Conservation (phyloP, 2,888 invertebrate species). For the Macrosoma leucophasiata region DNA sequence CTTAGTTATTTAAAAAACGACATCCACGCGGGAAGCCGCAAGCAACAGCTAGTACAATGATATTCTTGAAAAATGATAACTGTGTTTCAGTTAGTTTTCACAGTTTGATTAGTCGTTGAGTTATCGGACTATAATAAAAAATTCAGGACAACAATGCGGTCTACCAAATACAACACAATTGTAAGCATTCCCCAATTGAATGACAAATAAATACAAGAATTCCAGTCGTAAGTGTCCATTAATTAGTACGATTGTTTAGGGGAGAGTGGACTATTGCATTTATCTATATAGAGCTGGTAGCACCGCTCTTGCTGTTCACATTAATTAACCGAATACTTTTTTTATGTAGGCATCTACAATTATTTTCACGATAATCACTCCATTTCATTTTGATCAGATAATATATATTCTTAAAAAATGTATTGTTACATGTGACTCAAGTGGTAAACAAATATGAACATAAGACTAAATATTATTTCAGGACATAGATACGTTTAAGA, state of each 20-base stretch:
- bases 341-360: too few species aligned
- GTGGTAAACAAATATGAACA: too few species aligned
- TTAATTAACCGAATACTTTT: too few species aligned
- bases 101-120: constrained; percentile 3
- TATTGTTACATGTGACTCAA: too few species aligned
- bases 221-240: constrained; percentile 49
- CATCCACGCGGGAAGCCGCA: neutral
- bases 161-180: constrained; percentile 29
- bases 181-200: constrained; percentile 26
- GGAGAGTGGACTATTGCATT: constrained; percentile 27
- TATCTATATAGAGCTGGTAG: constrained; percentile 40
- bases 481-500: too few species aligned
- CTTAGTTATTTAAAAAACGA: neutral
- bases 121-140: constrained; percentile 12
- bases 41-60: neutral
- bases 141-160: constrained; percentile 13
- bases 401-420: too few species aligned
- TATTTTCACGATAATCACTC: too few species aligned
- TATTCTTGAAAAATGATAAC: neutral
- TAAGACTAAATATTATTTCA: too few species aligned
- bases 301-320: too few species aligned
- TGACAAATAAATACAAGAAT: constrained; percentile 40
- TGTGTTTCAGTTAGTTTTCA: neutral
- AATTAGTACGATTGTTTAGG: constrained; percentile 62
- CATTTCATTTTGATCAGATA: too few species aligned